Evolutionary conservation across 1,140 invertebrate genomes (phyloP).

Genomic region (Magallana ariakensis): DNA sequence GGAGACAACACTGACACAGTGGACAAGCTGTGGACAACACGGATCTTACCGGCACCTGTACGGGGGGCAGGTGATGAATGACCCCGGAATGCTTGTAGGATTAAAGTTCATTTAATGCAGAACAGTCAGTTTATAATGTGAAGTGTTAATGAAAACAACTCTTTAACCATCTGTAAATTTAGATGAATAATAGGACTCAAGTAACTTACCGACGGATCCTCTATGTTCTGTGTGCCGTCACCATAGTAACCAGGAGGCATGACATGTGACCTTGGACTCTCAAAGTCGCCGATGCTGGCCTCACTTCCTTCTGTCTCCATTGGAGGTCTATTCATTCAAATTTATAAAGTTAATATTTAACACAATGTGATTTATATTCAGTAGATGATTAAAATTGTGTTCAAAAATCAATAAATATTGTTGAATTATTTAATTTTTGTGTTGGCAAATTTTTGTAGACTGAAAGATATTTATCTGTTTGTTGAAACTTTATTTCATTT

Average conservation of each 20-base stretch:
- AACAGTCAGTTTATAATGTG: too few species aligned
- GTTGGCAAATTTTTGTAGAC: too few species aligned
- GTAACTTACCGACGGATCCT: conserved; percentile 65
- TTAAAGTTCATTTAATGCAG: neutral
- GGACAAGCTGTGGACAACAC: neutral
- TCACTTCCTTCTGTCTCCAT: conserved; percentile 61
- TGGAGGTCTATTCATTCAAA: conserved; percentile 38
- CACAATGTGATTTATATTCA: neutral
- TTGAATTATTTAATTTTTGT: too few species aligned
- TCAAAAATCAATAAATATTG: too few species aligned
- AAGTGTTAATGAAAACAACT: neutral
- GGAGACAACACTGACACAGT: neutral
- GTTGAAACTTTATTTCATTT: too few species aligned
- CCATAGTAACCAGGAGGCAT: conserved; percentile 56
- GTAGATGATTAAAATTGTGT: too few species aligned
- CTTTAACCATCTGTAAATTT: too few species aligned
- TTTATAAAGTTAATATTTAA: neutral
- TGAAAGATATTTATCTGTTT: too few species aligned
- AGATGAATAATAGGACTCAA: too few species aligned
- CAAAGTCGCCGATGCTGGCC: conserved; percentile 64
- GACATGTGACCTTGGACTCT: conserved; percentile 58
- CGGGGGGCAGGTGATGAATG: neutral
- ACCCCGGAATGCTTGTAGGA: neutral
- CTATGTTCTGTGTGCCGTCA: conserved; percentile 62
- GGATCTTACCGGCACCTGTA: neutral